Base-by-base conservation (phyloP, 2,888 invertebrate genomes). In the Lepidocyrtoides sp. region DNA sequence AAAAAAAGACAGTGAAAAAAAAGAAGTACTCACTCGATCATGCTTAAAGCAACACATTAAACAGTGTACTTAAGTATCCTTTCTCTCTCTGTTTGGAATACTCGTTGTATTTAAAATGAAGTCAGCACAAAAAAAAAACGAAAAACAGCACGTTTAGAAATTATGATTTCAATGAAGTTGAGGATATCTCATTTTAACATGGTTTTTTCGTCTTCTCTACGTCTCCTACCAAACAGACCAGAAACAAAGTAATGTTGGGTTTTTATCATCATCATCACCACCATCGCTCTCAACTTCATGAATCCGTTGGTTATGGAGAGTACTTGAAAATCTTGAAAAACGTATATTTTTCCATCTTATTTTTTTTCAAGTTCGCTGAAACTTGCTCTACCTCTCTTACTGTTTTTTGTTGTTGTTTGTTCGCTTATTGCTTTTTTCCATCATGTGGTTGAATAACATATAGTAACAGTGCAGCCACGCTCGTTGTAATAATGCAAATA, bases 241-340 rank as follows among this genome's bases (percentile, higher is more conserved):
- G 32, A 2, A 7, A 10, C 32, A 44, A 12, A 29, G 36, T 69
- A 17, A 32, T 69, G 36, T 72, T 69, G n/a, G n/a, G 12, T 60
- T 66, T 66, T 2, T 48, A 48, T 2, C 36, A 36, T 36, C 60
- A 60, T 26, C 23, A 12, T 36, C 20, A 72, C 41, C 69, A 17
- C 36, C 32, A 69, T 69, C 69, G 41, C 20, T 20, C 41, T 72
- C 41, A 29, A 8, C 32, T 69, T 3, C 48, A 77, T 2, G 14
- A 29, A 17, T 48, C 51, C 20, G 5, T 14, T 77, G 12, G 75
- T 75, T 23, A 72, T 72, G 75, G 14, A 75, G 29, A 51, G 29
- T 48, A 51, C 51, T 51, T 51, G 51, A 48, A 77, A 48, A 77
- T 51, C 77, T 51, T 77, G 51, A 77, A 77, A 77, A 51, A 77